Evolutionary conservation across 2,113 vertebrate species (phyloP).

Genomic region (Tapirus terrestris): DNA sequence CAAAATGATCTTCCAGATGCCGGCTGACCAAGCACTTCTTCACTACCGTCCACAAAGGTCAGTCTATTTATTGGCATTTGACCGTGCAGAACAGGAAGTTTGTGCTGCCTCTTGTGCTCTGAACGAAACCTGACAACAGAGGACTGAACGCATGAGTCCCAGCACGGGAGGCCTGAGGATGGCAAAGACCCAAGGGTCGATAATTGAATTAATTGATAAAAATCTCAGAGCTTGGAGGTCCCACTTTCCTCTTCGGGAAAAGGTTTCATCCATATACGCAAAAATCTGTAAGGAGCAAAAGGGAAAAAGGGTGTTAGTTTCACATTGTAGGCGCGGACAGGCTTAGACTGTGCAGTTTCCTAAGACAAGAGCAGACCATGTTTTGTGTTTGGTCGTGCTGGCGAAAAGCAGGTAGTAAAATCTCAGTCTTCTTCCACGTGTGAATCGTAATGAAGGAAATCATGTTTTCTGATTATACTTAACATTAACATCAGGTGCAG

Average conservation of each 20-base stretch:
- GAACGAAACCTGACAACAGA: constrained; percentile 83
- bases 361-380: background rate
- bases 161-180: constrained; percentile 92
- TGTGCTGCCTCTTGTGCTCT: background rate
- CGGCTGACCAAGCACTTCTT: background rate
- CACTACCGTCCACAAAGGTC: constrained; percentile 64
- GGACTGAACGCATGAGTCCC: constrained; percentile 86
- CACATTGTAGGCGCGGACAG: background rate
- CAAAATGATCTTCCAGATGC: constrained; percentile 33
- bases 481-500: too few relatives aligned
- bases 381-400: background rate
- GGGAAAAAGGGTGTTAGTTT: background rate
- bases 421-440: background rate
- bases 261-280: constrained; percentile 90
- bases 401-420: background rate
- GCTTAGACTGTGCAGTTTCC: background rate
- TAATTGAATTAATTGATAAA: constrained; percentile 94
- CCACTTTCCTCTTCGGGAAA: rapidly evolving
- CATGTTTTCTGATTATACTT: too few relatives aligned
- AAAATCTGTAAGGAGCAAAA: constrained; percentile 87
- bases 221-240: constrained; percentile 93
- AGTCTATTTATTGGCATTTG: constrained; percentile 58
- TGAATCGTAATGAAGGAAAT: background rate
- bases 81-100: background rate
- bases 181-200: constrained; percentile 96